Conservation (phyloP, 2,888 invertebrate genomes). For the Hemithea aestivaria region DNA sequence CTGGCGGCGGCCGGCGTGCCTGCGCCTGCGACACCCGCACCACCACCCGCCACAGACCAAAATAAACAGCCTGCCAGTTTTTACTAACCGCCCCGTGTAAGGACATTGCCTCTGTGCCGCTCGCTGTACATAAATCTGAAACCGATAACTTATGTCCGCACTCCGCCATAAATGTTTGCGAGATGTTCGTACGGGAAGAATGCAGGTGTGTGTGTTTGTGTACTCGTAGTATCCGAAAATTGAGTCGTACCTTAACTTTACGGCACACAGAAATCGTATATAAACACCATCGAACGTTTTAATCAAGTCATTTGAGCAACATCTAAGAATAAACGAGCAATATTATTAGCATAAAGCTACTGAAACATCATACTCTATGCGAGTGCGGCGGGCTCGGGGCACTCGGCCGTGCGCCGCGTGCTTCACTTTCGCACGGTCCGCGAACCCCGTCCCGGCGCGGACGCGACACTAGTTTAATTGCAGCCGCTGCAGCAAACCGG, state of each 20-base stretch:
- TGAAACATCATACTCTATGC: slow-evolving; percentile 5
- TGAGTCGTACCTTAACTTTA: no score
- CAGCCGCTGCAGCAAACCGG: slow-evolving; percentile 71
- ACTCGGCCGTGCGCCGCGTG: slow-evolving; percentile 39
- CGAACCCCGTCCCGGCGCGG: slow-evolving; percentile 50
- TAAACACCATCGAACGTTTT: no score
- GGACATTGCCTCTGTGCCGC: slow-evolving; percentile 33
- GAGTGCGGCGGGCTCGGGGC: slow-evolving; percentile 18
- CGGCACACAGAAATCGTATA: no score
- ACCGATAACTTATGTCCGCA: slow-evolving; percentile 24
- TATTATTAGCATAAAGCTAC: slow-evolving; percentile 4
- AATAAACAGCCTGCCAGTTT: slow-evolving; percentile 34
- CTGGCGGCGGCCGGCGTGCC: slow-evolving; percentile 36
- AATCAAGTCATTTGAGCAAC: no score
- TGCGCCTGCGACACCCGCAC: slow-evolving; percentile 18
- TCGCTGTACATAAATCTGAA: slow-evolving; percentile 27
- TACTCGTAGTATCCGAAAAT: no score
- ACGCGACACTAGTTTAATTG: slow-evolving; percentile 76
- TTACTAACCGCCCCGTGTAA: slow-evolving; percentile 31
- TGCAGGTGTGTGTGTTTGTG: no score
- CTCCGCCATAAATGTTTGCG: neutral
- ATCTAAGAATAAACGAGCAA: no score
- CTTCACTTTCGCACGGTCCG: slow-evolving; percentile 75
- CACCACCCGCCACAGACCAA: slow-evolving; percentile 25
- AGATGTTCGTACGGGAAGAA: neutral